These are phyloP conservation scores for Asbolus verrucosus DNA, from an alignment of 1,140 invertebrate genomes.

Conservation along the genomic window DNA sequence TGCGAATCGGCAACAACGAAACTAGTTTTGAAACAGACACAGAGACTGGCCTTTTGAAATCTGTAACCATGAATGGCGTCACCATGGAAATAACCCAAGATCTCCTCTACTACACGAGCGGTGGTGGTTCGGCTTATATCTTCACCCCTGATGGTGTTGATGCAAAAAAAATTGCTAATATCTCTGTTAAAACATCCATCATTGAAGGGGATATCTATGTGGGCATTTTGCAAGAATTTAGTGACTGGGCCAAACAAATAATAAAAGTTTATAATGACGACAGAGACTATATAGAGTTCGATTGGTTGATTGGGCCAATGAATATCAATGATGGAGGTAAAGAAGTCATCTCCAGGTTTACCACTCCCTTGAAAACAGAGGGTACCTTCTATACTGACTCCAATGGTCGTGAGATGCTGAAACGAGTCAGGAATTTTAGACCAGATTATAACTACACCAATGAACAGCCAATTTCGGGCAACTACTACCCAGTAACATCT, in stretches of 20 bases:
- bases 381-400: conserved; percentile 91
- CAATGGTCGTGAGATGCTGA: conserved; percentile 90
- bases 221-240: conserved; percentile 72
- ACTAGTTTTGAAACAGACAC: conserved; percentile 63
- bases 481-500: conserved; percentile 94
- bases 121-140: conserved; percentile 83
- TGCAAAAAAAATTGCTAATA: conserved; percentile 50
- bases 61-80: conserved; percentile 68
- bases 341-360: conserved; percentile 83
- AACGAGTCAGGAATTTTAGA: conserved; percentile 77
- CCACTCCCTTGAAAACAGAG: conserved; percentile 73
- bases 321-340: conserved; percentile 85
- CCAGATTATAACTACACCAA: conserved; percentile 77
- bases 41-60: conserved; percentile 67
- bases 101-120: conserved; percentile 79
- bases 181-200: neutral
- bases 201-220: conserved; percentile 13
- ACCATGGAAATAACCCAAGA: conserved; percentile 72
- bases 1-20: neutral
- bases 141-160: conserved; percentile 74
- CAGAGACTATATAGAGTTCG: conserved; percentile 80
- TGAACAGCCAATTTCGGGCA: conserved; percentile 81
- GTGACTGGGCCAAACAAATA: conserved; percentile 83
- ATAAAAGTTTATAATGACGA: conserved; percentile 78
- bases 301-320: conserved; percentile 94